Base-by-base conservation (phyloP, 64 coral and sea anemone genomes). In the Trachythela sp. region DNA sequence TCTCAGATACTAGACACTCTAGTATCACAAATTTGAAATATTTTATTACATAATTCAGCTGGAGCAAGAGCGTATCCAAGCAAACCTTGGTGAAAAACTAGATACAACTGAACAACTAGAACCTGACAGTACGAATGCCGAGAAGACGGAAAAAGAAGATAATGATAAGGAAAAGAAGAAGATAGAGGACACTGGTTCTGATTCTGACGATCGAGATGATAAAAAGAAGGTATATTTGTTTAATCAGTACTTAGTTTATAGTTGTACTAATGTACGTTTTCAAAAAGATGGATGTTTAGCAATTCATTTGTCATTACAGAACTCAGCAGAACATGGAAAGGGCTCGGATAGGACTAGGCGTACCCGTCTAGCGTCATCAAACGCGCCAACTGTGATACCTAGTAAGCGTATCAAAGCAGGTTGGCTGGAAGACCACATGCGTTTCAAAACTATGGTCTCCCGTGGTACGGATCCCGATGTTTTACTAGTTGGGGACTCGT, bases 41-140 rank as follows among this genome's bases (percentile, higher is more conserved):
- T 37, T 9, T 80, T 30, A 29, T 2, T 80, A 30, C 34, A 35
- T 30, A 39, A 13, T 2, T 80, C 34, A 98, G 95, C 67, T 98
- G 84, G 95, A 98, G 50, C 95, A 98, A 67, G 95, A 98, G 52
- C 89, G 95, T 40, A 94, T 98, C 56, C 93, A 98, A 92, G 95
- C 93, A 0, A 94, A 94, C 32, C 89, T 98, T 4, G 67, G 94
- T 35, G 84, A 84, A 31, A 89, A 92, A 29, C 93, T 91, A 39
- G 95, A 93, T 24, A 90, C 92, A 15, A 48, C 70, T 50, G 85
- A 92, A 39, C 93, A 94, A 83, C 88, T 89, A 11, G 95, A 98
- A 34, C 92, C 95, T 14, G 95, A 98, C 89, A 98, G 95, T 29
- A 98, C 95, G 17, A 91, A 88, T 17, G 87, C 90, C 15, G 95